Evolutionary conservation across 2,797 vertebrate species (phyloP).

Genomic region (Chaunax sp.): DNA sequence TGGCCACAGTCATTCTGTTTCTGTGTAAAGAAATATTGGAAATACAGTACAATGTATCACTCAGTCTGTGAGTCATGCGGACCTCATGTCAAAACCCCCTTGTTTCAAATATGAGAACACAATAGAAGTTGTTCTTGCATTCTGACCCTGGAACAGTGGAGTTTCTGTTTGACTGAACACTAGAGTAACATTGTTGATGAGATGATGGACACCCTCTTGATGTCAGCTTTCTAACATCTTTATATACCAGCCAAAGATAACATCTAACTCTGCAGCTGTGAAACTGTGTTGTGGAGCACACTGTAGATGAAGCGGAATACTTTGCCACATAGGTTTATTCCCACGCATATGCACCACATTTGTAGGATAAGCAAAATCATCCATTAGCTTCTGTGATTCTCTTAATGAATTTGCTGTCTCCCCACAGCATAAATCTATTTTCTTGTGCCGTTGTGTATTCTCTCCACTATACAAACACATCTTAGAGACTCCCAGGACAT

Average conservation of each 20-base stretch:
- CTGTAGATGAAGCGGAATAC: conserved; percentile 1
- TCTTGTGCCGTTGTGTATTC: conserved; percentile 35
- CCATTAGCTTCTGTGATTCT: conserved; percentile 9
- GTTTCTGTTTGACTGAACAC: conserved; percentile 67
- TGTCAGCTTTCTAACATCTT: conserved; percentile 70
- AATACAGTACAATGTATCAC: conserved; percentile 72
- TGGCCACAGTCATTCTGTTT: conserved; percentile 57
- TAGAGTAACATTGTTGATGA: conserved; percentile 68
- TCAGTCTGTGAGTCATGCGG: conserved; percentile 77
- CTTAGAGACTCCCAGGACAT: conserved; percentile 75
- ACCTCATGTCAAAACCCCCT: conserved; percentile 68
- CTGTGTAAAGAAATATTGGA: conserved; percentile 52
- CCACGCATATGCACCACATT: not conserved
- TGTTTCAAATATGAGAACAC: conserved; percentile 77
- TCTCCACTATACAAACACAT: conserved; percentile 69
- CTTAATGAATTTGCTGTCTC: conserved; percentile 12
- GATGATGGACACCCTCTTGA: conserved; percentile 73
- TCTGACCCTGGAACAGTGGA: conserved; percentile 72
- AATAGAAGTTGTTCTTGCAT: conserved; percentile 74
- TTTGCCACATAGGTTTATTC: not conserved
- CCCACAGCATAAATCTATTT: conserved; percentile 7
- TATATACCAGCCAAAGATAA: conserved; percentile 25
- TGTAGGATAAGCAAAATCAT: conserved; percentile 22
- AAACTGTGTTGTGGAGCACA: not conserved
- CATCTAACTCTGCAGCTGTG: conserved; percentile 39